Percentiles rank a stretch among this genome's conserved stretches.
phyloP scores from a whole-genome alignment of 2,888 invertebrate species.

The Craniophora ligustri region DNA sequence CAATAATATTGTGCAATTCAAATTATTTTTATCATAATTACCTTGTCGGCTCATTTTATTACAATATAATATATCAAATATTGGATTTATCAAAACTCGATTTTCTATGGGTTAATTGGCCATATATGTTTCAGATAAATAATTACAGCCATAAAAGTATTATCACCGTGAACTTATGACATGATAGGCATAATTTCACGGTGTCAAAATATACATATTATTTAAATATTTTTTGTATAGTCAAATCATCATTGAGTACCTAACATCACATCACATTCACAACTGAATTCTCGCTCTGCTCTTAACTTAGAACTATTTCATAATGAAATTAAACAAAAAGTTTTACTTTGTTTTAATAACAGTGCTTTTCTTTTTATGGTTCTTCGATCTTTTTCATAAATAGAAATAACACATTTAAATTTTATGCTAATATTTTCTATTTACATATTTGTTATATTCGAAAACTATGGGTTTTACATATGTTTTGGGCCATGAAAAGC shows the following conservation, averaged over 20 bases:
- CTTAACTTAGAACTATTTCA: neutral
- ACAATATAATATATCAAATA: constrained; percentile 40
- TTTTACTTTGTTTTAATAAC: constrained; percentile 22
- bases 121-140: no score
- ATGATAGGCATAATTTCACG: constrained; percentile 16
- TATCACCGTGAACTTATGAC: constrained; percentile 45
- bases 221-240: no score
- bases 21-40: constrained; percentile 30
- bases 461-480: no score
- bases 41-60: constrained; percentile 36
- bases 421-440: no score
- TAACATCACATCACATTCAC: no score
- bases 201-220: constrained; percentile 1
- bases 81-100: constrained; percentile 34
- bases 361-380: constrained; percentile 35
- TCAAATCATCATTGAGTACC: no score
- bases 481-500: no score
- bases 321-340: constrained; percentile 26
- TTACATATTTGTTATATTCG: no score
- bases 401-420: no score
- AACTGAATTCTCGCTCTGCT: no score
- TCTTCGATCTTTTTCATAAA: constrained; percentile 32
- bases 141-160: constrained; percentile 42
- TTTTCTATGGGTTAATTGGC: constrained; percentile 25
- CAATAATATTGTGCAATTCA: constrained; percentile 26